A percentile compares a stretch with the other conserved stretches of the same genome.
These are phyloP conservation scores for Enteromius treurensis DNA, from an alignment of 2,797 vertebrate genomes.

Conservation along the genomic window DNA sequence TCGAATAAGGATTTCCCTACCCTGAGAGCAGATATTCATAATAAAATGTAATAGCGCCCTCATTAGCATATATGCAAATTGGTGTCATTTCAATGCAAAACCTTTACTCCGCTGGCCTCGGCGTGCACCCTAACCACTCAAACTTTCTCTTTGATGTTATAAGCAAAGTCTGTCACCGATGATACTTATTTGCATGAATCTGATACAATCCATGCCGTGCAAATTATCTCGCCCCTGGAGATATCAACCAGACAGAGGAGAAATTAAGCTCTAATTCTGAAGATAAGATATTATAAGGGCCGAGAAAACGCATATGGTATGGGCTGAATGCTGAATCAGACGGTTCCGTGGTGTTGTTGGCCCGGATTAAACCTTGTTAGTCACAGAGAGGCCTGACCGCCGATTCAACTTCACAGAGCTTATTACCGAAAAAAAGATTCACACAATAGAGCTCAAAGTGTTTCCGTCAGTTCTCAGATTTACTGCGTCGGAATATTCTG, in stretches of 20 bases:
- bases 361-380: constrained; percentile 57
- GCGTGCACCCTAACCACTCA: constrained; percentile 68
- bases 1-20: constrained; percentile 54
- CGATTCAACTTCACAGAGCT: constrained; percentile 78
- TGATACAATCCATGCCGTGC: constrained; percentile 73
- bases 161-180: constrained; percentile 74
- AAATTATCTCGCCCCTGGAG: constrained; percentile 68
- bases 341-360: constrained; percentile 39
- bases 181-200: constrained; percentile 75
- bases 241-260: constrained; percentile 69
- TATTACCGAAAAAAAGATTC: constrained; percentile 75
- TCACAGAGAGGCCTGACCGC: constrained; percentile 68
- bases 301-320: constrained; percentile 29
- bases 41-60: constrained; percentile 71
- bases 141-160: constrained; percentile 80
- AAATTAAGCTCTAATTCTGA: constrained; percentile 74
- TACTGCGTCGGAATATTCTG: not conserved
- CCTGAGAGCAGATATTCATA: constrained; percentile 63
- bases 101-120: constrained; percentile 70
- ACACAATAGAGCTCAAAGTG: constrained; percentile 60
- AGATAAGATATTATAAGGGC: constrained; percentile 66
- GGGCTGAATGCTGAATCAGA: constrained; percentile 58
- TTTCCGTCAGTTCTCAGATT: constrained; percentile 18
- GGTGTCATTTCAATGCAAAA: constrained; percentile 67
- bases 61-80: constrained; percentile 81